A percentile compares a stretch with the other conserved stretches of the same genome.
phyloP scores from a whole-genome alignment of 2,888 invertebrate species.

The Thyatira batis region DNA sequence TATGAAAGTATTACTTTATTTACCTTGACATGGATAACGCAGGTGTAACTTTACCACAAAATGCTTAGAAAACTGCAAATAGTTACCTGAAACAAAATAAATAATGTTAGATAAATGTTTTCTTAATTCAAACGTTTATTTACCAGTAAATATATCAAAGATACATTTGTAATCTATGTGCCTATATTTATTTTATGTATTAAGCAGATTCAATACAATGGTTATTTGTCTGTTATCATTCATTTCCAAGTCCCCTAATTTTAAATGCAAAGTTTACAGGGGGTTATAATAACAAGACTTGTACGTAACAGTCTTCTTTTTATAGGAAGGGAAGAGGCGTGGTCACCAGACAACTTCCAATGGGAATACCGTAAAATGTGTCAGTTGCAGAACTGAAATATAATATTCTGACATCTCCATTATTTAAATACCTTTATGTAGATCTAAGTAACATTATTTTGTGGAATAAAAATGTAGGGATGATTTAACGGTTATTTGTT shows the following conservation, averaged over 20 bases:
- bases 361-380: conserved; percentile 45
- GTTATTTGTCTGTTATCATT: not conserved
- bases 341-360: conserved; percentile 67
- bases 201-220: not conserved
- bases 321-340: conserved; percentile 69
- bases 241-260: conserved; percentile 19
- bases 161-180: too few relatives aligned
- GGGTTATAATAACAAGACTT: conserved; percentile 44
- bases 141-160: too few relatives aligned
- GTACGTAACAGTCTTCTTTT: conserved; percentile 63
- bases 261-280: conserved; percentile 37
- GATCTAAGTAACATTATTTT: not conserved
- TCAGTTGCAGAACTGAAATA: conserved; percentile 56
- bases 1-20: not conserved
- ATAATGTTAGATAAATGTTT: too few relatives aligned
- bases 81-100: conserved; percentile 43
- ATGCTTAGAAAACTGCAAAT: not conserved
- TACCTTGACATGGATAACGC: not conserved
- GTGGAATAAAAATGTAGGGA: not conserved
- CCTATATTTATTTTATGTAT: not conserved
- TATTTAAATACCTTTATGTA: conserved; percentile 10
- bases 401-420: conserved; percentile 50
- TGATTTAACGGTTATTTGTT: not conserved
- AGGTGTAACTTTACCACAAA: not conserved
- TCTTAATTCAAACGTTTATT: too few relatives aligned